These are phyloP conservation scores for Plecotus auritus DNA, from an alignment of 2,113 vertebrate genomes.

Conservation along the genomic window DNA sequence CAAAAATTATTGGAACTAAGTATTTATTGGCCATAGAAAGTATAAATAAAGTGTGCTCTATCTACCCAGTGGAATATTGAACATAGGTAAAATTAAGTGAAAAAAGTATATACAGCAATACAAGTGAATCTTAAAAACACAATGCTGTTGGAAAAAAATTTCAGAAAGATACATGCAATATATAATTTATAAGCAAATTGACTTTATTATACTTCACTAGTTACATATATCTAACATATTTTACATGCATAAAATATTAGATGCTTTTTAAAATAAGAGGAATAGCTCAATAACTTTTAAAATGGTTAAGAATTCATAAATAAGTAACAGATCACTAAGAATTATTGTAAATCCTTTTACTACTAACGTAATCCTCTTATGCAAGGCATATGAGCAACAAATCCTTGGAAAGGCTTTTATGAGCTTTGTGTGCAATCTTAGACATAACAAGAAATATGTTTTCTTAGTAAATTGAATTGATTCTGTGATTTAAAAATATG, in stretches of 20 bases:
- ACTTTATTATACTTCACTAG: background rate
- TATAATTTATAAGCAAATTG: background rate
- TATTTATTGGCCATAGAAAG: background rate
- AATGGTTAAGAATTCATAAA: background rate
- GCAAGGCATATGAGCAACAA: background rate
- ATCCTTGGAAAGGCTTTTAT: background rate
- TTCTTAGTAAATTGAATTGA: background rate
- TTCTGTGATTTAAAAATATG: slow-evolving; percentile 6
- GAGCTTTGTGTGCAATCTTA: background rate
- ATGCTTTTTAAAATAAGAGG: background rate
- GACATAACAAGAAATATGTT: background rate
- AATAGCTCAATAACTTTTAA: background rate
- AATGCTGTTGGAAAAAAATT: background rate
- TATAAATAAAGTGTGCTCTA: background rate
- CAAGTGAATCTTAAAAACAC: background rate
- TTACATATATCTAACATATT: background rate
- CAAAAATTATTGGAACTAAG: background rate
- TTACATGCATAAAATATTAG: background rate
- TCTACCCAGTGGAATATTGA: background rate
- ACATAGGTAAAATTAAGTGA: background rate
- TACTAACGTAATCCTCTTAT: slow-evolving; percentile 11
- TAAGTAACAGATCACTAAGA: slow-evolving; percentile 1
- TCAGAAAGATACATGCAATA: background rate
- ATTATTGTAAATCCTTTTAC: background rate
- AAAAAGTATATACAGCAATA: background rate